Base-by-base conservation (phyloP, 2,888 invertebrate species). In the Drosophila silvestris region DNA sequence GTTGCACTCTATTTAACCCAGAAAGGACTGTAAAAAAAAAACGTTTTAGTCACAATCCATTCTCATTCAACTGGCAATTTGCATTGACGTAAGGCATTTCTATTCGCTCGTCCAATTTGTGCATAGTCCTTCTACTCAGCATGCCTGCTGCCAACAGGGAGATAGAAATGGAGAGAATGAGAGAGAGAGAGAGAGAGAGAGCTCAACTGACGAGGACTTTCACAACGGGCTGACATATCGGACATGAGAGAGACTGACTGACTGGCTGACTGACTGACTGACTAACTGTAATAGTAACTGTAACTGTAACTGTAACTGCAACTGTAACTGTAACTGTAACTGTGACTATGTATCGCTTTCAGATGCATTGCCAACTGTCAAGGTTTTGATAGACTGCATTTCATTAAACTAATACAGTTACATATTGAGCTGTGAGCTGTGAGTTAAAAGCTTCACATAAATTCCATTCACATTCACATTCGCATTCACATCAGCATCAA, bases 361-460 rank as follows among this genome's bases (percentile, higher is more conserved):
- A 60, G 57, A 47, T 47, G 50, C 28, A 30, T 22, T 62, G 61
- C 37, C 62, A 35, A 60, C 30, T 69, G 77, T 26, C 61, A 60
- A 53, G 70, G 52, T 69, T 74, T 77, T 85, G 81, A 89, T 85
- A 75, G 77, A 89, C 75, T 83, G 75, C 67, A 86, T 80, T 83
- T 81, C 79, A 85, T 85, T 83, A 85, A 83, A 85, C 81, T 77
- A 81, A 77, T 68, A 68, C 61, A 61, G 64, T 59, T 70, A 68
- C 70, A 72, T 69, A 68, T 57, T 7, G 47, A 47, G 16, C 47
- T 26, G 47, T 47, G 70, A 57, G 70, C 60, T 39, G 16, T 56
- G 56, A 57, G 75, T 61, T 72, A 78, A 83, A 65, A 78, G 83
- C 80, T 66, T 72, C 68, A 37, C 67, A 70, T 75, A 70, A 72